Evolutionary conservation across 2,888 invertebrate species (phyloP), one percentile per base, ranked within the genome.

Genomic region (Pediacus dermestoides): DNA sequence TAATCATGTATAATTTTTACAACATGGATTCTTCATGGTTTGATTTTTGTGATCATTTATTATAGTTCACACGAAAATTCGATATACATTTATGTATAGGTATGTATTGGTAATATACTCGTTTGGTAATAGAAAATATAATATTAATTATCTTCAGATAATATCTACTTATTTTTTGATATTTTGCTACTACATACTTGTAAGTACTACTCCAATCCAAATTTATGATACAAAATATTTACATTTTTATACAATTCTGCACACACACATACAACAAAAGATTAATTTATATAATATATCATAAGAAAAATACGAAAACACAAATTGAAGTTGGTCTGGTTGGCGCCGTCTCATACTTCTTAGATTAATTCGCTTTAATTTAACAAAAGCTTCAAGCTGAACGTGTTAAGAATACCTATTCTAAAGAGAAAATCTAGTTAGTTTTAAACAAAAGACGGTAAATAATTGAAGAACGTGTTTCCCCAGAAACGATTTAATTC

Each of bases 381-480:
- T 56, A 57, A 53, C 58, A 57, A 60, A 58, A 59, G 57, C 58
- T 58, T 52, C 57, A 50, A 59, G 52, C 46, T 44, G 54, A 48
- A 60, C 59, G 59, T 62, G 61, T 57, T 52, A 52, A 52, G 58
- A 60, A 60, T 60, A 57, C 58, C 52, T 37, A 48, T 51, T 52
- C 44, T 44, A 32, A 23, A 30, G 44, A 48, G 53, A 50, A 58
- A 61, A 58, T 57, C 57, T 54, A 58, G 61, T 62, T 61, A 62
- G 58, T 55, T 56, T 53, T 53, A 60, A 58, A 61, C 61, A 63
- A 63, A 61, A 61, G 63, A 51, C 50, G 55, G 59, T 61, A 61
- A 63, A 62, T 64, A 63, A 64, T 63, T 63, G 57, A 57, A 57
- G 60, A 55, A 58, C 57, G 56, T 53, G 58, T 55, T 53, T 55